Evolutionary conservation across 2,113 vertebrate species (phyloP).

Genomic region (Passer montanus): DNA sequence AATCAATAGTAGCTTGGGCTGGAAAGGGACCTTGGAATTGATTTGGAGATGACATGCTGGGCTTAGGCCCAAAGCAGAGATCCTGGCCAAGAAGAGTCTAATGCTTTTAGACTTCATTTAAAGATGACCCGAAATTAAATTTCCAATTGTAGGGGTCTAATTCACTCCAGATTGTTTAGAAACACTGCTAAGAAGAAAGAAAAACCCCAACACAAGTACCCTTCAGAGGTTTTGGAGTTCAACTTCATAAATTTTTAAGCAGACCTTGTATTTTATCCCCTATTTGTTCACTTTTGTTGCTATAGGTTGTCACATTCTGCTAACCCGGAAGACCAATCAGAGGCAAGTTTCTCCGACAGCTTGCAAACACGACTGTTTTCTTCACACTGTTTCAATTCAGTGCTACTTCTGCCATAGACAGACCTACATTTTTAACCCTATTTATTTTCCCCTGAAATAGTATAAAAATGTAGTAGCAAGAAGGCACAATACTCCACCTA

Average conservation of each 20-base stretch:
- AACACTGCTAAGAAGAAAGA: neutral
- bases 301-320: constrained; percentile 37
- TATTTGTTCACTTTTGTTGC: constrained; percentile 15
- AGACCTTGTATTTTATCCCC: neutral
- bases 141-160: constrained; percentile 37
- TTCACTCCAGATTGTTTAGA: constrained; percentile 50
- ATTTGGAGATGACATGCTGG: constrained; percentile 57
- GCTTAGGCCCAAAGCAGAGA: constrained; percentile 25
- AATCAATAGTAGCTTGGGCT: constrained; percentile 47
- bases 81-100: constrained; percentile 21
- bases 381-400: constrained; percentile 56
- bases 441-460: neutral
- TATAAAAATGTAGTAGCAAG: neutral
- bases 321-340: constrained; percentile 26
- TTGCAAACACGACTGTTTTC: constrained; percentile 37
- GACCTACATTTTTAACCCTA: neutral
- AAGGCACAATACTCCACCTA: neutral
- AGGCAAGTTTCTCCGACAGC: constrained; percentile 1
- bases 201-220: neutral
- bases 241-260: constrained; percentile 29
- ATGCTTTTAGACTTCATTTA: constrained; percentile 63
- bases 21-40: constrained; percentile 47
- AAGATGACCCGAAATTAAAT: constrained; percentile 60
- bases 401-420: neutral
- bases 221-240: constrained; percentile 7